Evolutionary conservation across 2,113 vertebrate genomes (phyloP).

Genomic region (Pyrgilauda ruficollis): DNA sequence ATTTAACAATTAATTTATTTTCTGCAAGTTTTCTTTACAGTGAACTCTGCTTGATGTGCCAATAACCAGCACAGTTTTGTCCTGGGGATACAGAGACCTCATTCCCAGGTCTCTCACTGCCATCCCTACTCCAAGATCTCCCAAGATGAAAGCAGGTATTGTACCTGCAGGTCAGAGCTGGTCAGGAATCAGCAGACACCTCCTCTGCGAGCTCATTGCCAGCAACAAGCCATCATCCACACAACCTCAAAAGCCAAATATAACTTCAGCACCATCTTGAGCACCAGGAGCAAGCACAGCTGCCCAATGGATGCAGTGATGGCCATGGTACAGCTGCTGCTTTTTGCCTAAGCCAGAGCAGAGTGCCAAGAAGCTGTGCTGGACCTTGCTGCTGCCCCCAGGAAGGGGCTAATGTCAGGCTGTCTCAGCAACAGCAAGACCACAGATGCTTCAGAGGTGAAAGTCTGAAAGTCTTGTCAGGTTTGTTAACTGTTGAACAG

Average conservation of each 20-base stretch:
- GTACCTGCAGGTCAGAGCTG: not conserved
- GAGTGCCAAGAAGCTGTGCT: not conserved
- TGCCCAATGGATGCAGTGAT: fast-evolving
- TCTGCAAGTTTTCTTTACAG: not conserved
- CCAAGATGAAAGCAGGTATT: not conserved
- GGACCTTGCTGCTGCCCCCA: fast-evolving
- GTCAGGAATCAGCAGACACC: not conserved
- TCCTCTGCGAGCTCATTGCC: not conserved
- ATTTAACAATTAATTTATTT: not conserved
- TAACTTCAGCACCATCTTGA: not conserved
- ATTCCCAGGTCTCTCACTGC: not conserved
- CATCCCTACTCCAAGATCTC: not conserved
- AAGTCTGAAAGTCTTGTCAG: not conserved
- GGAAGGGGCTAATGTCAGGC: not conserved
- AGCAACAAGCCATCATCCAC: not conserved
- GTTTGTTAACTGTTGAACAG: not conserved
- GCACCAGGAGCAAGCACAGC: not conserved
- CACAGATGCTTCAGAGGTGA: not conserved
- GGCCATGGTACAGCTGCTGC: not conserved
- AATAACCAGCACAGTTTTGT: not conserved
- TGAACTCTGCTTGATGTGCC: not conserved
- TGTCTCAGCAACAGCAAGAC: not conserved
- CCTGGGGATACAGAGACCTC: not conserved
- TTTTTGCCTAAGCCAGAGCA: not conserved
- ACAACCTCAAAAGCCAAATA: not conserved